These are phyloP conservation scores for Hydrotaea diabolus DNA, from an alignment of 2,888 invertebrate genomes.

Conservation along the genomic window DNA sequence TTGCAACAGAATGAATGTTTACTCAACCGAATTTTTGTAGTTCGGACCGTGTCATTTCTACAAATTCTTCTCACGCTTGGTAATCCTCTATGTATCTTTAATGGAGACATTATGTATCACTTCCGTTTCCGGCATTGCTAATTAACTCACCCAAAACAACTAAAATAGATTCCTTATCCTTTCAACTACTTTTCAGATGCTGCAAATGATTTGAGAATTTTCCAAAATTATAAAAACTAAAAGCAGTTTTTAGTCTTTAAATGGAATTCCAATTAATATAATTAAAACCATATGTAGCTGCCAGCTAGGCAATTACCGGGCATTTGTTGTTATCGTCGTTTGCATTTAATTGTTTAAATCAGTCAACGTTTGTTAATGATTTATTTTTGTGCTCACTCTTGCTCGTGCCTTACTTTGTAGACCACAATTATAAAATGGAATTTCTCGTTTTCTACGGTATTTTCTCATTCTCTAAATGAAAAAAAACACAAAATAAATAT, in stretches of 20 bases:
- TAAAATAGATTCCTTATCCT: not conserved
- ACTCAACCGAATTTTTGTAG: too few relatives aligned
- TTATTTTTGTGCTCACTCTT: not conserved
- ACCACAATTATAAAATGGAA: slow-evolving; percentile 22
- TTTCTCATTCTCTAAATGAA: not conserved
- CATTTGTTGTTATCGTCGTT: slow-evolving; percentile 1
- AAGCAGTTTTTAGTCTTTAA: not conserved
- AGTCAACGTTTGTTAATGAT: not conserved
- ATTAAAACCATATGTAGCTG: slow-evolving; percentile 29
- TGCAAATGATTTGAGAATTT: not conserved
- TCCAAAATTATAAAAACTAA: not conserved
- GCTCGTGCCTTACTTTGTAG: slow-evolving; percentile 15
- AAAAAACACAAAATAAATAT: slow-evolving; percentile 17
- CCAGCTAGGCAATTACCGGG: not conserved
- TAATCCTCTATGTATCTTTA: too few relatives aligned
- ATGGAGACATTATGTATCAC: not conserved
- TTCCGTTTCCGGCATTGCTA: not conserved
- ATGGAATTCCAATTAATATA: slow-evolving; percentile 25
- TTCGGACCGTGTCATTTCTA: too few relatives aligned
- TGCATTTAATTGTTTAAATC: slow-evolving; percentile 17
- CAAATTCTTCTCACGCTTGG: too few relatives aligned
- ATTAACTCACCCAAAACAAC: not conserved
- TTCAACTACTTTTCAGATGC: not conserved
- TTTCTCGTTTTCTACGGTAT: not conserved
- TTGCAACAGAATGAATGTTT: too few relatives aligned